Conservation (phyloP, 2,797 vertebrate genomes). For the Pantherophis vulpinus region DNA sequence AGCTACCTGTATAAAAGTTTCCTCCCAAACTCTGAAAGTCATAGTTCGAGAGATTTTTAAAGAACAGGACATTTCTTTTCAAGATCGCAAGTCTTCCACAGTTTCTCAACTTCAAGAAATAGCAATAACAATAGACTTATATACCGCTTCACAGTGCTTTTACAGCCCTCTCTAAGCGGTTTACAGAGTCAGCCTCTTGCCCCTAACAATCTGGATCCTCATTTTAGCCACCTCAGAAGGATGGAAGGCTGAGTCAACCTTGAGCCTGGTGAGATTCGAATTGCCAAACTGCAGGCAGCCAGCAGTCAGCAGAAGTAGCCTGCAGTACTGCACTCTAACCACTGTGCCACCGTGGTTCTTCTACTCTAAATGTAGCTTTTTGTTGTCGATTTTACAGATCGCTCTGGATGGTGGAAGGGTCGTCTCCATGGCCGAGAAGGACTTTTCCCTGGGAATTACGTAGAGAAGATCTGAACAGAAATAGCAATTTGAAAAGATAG, state of each 20-base stretch:
- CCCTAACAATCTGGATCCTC: too few species aligned
- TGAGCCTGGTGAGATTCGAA: too few species aligned
- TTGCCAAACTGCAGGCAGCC: too few species aligned
- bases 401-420: constrained; percentile 95
- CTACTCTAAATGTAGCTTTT: background rate
- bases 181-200: too few species aligned
- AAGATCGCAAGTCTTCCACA: background rate
- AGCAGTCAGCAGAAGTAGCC: too few species aligned
- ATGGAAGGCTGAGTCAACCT: too few species aligned
- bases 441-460: constrained; percentile 95
- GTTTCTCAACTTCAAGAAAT: background rate
- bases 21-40: background rate
- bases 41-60: background rate
- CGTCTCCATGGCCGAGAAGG: constrained; percentile 85
- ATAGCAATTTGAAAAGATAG: background rate
- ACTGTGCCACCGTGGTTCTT: too few species aligned
- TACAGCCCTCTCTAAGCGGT: too few species aligned
- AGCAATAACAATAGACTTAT: too few species aligned
- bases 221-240: too few species aligned
- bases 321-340: too few species aligned
- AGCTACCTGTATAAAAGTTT: background rate
- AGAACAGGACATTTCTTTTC: background rate
- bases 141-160: too few species aligned
- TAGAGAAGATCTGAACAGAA: constrained; percentile 88
- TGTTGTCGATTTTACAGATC: constrained; percentile 68